Base-by-base conservation (phyloP, 2,113 vertebrate genomes). In the Lathamus discolor region DNA sequence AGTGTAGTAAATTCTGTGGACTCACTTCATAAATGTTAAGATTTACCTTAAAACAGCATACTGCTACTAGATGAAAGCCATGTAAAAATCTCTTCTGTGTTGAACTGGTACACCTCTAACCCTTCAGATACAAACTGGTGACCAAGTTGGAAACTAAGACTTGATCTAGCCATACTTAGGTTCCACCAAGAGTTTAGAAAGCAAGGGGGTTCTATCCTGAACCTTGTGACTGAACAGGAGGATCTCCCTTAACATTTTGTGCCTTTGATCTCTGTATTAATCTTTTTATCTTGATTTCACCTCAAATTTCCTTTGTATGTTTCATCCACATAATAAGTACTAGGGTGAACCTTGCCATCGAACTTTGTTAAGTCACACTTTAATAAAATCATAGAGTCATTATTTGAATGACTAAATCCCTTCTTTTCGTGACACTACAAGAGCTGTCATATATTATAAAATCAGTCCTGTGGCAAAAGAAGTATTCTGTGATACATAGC, bases 191-290 rank as follows among this genome's bases (percentile, higher is more conserved):
- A 61, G 19, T 29, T 75, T 14, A 39, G n/a, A 54, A n/a, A 68
- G 28, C 28, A 39, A 39, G n/a, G 10, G 10, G 10, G 39, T 76
- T 69, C 39, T 83, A 5, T 29, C 46, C 33, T 62, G 15, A 83
- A 62, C 61, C 3, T 61, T 0, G 0, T 68, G 10, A n/a, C 10
- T 39, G 8, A n/a, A 17, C 7, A 13, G 5, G 24, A 69, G 16
- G 15, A 6, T 69, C 33, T 68, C 18, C 23, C 27, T 89, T n/a
- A 24, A 4, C 3, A 25, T 76, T 83, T 25, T 62, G 16, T 11
- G 25, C 46, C 9, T 83, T 39, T 44, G 8, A 11, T 9, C n/a
- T 62, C 19, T 75, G 63, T 83, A 16, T 46, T n/a, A 83, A 46
- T 10, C n/a, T 12, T 76, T 83, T 24, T 48, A 69, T 3, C 20